Evolutionary conservation across 2,797 vertebrate species (phyloP).

Genomic region (Sebastes matsubarae): DNA sequence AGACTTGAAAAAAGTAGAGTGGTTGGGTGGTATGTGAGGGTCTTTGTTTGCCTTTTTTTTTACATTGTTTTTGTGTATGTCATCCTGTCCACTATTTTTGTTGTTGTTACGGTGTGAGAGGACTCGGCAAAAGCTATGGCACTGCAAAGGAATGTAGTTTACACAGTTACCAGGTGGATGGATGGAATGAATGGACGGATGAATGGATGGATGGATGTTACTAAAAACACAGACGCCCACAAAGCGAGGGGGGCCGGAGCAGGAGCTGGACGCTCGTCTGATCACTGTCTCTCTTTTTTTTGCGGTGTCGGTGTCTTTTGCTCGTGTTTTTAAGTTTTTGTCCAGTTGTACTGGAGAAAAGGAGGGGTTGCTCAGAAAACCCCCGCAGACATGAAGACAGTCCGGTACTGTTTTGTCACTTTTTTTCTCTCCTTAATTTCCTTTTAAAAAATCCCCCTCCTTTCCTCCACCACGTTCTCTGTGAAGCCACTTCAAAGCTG

Average conservation of each 20-base stretch:
- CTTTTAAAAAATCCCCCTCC: slow-evolving; percentile 38
- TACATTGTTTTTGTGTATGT: slow-evolving; percentile 55
- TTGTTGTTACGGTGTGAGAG: slow-evolving; percentile 51
- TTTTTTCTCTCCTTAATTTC: slow-evolving; percentile 28
- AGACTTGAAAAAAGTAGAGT: slow-evolving; percentile 57
- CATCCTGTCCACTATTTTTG: slow-evolving; percentile 59
- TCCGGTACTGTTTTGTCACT: slow-evolving; percentile 84
- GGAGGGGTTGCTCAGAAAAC: slow-evolving; percentile 44
- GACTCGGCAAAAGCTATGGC: slow-evolving; percentile 68
- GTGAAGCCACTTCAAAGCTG: slow-evolving; percentile 65
- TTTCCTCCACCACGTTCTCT: slow-evolving; percentile 53
- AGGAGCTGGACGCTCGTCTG: slow-evolving; percentile 69
- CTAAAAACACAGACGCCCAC: slow-evolving; percentile 34
- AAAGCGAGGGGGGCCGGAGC: slow-evolving; percentile 46
- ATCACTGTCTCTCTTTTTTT: slow-evolving; percentile 66
- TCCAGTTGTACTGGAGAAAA: slow-evolving; percentile 76
- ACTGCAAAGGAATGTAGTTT: slow-evolving; percentile 80
- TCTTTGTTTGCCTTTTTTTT: slow-evolving; percentile 68
- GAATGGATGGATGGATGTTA: slow-evolving; percentile 50
- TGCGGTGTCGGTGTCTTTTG: slow-evolving; percentile 23
- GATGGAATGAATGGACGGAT: slow-evolving; percentile 42
- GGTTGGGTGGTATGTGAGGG: slow-evolving; percentile 46
- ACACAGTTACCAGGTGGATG: slow-evolving; percentile 60
- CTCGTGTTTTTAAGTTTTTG: slow-evolving; percentile 51
- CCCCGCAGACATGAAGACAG: slow-evolving; percentile 79